Base-by-base conservation (phyloP, 2,113 vertebrate genomes). In the Dromiciops gliroides region DNA sequence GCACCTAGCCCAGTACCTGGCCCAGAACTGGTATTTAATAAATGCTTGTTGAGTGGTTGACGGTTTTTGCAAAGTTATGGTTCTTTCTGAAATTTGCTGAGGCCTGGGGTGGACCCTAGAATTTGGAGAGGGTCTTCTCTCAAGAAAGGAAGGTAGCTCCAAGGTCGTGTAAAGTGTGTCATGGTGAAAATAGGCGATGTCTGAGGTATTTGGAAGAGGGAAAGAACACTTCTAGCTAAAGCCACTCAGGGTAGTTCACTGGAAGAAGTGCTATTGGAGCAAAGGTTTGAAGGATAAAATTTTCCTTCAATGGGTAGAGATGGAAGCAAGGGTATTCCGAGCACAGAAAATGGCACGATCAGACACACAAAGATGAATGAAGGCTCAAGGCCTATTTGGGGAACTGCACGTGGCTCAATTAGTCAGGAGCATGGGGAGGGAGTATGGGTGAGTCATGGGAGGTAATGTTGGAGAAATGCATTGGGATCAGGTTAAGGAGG, bases 381-480 rank as follows among this genome's bases (percentile, higher is more conserved):
- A 0, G 3, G 0, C 11, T 31, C 37, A 56, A 51, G 26, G 83
- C 47, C 22, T 48, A 31, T 14, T 92, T 19, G 5, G 50, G 0
- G 0, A 0, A 48, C 4, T n/a, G 10, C 50, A 0, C 26, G 0
- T 50, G 31, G 19, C 28, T 5, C 0, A 25, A 51, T 12, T 2
- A 0, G 3, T 23, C 94, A 16, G 47, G 28, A 3, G 44, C 9
- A 11, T 37, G 0, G 23, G 51, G 26, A 75, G 23, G 51, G 26
- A 75, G 25, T 52, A 25, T 50, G 37, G 56, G 28, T 28, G 28
- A 67, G 56, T 67, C 31, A 37, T 67, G 31, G 16, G 44, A 83
- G 16, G 44, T 83, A 83, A 83, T 44, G 6, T 23, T 83, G 67
- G 67, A 83, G n/a, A 44, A 83, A 83, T 83, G 19, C 5, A 83